Percentiles rank a stretch among this genome's conserved stretches.
Conservation (phyloP, 2,888 invertebrate species). For the Ceraclea dissimilis region DNA sequence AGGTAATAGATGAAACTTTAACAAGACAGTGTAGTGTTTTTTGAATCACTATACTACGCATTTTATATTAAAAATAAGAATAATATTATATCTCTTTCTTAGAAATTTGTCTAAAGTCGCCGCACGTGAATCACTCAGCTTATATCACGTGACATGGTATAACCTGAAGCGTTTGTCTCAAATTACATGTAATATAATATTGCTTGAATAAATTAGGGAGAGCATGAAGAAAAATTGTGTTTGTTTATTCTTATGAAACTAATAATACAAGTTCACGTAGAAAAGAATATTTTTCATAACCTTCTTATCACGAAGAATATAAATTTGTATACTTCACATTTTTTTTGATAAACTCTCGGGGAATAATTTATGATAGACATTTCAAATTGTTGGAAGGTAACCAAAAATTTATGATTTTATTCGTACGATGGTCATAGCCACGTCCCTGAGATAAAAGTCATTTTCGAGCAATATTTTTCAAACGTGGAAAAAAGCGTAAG, state of each 20-base stretch:
- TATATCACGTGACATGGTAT: no score
- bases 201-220: background rate
- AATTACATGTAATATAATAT: no score
- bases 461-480: background rate
- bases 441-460: slow-evolving; percentile 4
- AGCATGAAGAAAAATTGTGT: background rate
- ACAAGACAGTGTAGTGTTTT: no score
- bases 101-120: no score
- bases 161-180: no score
- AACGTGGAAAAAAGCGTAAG: background rate
- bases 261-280: background rate
- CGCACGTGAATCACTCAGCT: no score
- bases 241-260: no score
- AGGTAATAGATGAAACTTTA: no score
- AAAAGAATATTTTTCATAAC: background rate
- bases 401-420: slow-evolving; percentile 8
- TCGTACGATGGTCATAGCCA: slow-evolving; percentile 1
- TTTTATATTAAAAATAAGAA: no score
- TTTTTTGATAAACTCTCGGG: background rate
- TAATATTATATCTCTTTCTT: no score
- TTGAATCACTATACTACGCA: no score
- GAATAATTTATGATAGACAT: background rate
- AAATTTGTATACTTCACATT: background rate
- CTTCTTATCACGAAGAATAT: background rate
- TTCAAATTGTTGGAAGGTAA: slow-evolving; percentile 10